phyloP scores from a whole-genome alignment of 30 jellyfish, hydroid and myxozoan genomes.

The Aurelia aurita region DNA sequence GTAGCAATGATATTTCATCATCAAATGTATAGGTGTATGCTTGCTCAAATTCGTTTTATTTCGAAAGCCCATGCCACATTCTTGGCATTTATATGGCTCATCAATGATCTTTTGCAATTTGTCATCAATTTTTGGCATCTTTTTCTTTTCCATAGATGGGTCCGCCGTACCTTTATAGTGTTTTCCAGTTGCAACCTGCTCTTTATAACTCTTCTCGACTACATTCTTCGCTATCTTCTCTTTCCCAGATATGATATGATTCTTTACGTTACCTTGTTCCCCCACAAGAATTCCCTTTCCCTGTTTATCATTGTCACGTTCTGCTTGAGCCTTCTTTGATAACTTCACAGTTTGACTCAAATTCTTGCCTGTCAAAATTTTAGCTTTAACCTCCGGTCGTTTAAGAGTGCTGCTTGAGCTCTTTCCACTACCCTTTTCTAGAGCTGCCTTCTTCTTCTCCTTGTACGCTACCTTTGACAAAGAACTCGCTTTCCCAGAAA shows the following conservation, averaged over 20 bases:
- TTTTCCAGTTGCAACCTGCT: not conserved
- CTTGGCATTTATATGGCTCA: constrained; percentile 55
- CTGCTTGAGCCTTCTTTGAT: not conserved
- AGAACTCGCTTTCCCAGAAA: no score
- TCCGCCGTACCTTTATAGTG: not conserved
- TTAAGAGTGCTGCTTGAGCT: no score
- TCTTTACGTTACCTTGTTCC: not conserved
- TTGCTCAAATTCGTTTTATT: constrained; percentile 37
- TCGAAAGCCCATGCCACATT: constrained; percentile 70
- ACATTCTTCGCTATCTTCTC: not conserved
- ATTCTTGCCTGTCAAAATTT: constrained; percentile 7
- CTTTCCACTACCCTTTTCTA: no score
- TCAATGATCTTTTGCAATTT: constrained; percentile 8
- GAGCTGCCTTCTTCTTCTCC: no score
- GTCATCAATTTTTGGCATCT: not conserved
- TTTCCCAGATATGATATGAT: not conserved
- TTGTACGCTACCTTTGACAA: no score
- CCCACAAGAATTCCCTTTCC: not conserved
- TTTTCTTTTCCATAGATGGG: not conserved
- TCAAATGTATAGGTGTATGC: constrained; percentile 68
- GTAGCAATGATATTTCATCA: constrained; percentile 71
- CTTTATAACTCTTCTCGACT: not conserved
- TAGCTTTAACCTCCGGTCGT: no score
- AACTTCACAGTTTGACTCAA: not conserved
- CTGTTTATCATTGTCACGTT: not conserved